Evolutionary conservation across 2,888 invertebrate genomes (phyloP).

Genomic region (Scelioninae gen. 2): DNA sequence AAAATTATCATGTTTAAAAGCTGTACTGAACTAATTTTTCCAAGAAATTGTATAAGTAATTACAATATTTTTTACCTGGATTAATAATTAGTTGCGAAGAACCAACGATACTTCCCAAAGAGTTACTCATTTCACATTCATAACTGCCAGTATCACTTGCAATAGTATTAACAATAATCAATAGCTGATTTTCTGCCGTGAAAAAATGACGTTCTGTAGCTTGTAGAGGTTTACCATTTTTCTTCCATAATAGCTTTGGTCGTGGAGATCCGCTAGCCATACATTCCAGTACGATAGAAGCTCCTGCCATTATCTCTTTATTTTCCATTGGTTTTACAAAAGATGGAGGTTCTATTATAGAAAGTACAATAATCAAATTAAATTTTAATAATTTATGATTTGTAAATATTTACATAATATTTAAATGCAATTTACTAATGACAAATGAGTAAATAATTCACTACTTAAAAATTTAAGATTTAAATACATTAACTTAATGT

Average conservation of each 20-base stretch:
- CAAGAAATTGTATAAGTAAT: conserved; percentile 3
- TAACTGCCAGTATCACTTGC: conserved; percentile 89
- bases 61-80: conserved; percentile 75
- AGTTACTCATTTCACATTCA: conserved; percentile 93
- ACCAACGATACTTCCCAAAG: conserved; percentile 85
- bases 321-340: conserved; percentile 91
- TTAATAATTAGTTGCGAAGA: conserved; percentile 84
- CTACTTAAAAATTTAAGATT: too few species aligned
- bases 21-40: too few species aligned
- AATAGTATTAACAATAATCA: conserved; percentile 90
- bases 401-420: too few species aligned
- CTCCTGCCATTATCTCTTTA: conserved; percentile 88
- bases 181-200: conserved; percentile 89
- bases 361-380: conserved; percentile 56
- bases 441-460: too few species aligned
- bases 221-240: conserved; percentile 85
- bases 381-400: too few species aligned
- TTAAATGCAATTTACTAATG: too few species aligned
- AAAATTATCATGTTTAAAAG: too few species aligned
- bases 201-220: conserved; percentile 90
- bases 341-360: conserved; percentile 85
- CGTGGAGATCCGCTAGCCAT: conserved; percentile 90
- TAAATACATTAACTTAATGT: not conserved
- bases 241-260: conserved; percentile 89
- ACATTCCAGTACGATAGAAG: conserved; percentile 91